These are phyloP conservation scores for Diaphora mendica DNA, from an alignment of 2,888 invertebrate genomes.

Conservation along the genomic window DNA sequence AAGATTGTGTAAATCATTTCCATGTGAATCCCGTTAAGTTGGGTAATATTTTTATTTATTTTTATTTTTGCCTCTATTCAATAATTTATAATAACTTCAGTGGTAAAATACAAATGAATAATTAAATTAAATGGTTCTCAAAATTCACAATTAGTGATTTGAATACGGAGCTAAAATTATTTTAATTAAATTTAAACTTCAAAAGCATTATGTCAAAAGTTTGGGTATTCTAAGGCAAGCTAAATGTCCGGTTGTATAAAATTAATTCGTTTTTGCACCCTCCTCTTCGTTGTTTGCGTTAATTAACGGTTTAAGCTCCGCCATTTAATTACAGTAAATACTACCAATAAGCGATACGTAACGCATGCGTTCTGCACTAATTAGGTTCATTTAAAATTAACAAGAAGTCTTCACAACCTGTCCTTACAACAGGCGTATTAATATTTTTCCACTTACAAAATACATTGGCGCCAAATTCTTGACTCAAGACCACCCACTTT, in stretches of 20 bases:
- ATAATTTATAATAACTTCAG: not conserved
- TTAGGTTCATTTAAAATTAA: slow-evolving; percentile 17
- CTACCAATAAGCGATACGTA: slow-evolving; percentile 15
- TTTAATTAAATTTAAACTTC: slow-evolving; percentile 28
- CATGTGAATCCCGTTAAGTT: not conserved
- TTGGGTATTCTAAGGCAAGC: slow-evolving; percentile 32
- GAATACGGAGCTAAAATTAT: slow-evolving; percentile 14
- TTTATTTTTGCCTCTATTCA: not conserved
- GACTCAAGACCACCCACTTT: slow-evolving; percentile 42
- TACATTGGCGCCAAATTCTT: slow-evolving; percentile 31
- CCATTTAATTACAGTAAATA: slow-evolving; percentile 18
- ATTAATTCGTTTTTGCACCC: slow-evolving; percentile 50
- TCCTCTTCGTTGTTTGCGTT: slow-evolving; percentile 43
- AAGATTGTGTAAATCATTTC: not conserved
- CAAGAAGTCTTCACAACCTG: slow-evolving; percentile 17
- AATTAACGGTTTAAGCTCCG: slow-evolving; percentile 46
- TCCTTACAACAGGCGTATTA: slow-evolving; percentile 15
- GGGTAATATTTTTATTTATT: not conserved
- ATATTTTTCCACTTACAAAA: slow-evolving; percentile 21
- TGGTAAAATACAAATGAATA: not conserved
- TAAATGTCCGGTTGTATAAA: slow-evolving; percentile 44
- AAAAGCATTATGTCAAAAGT: slow-evolving; percentile 30
- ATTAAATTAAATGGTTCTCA: not conserved
- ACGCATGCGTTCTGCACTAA: slow-evolving; percentile 21
- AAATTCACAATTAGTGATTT: slow-evolving; percentile 9